Base-by-base conservation (phyloP, 2,888 invertebrate genomes). In the Ceramica pisi region DNA sequence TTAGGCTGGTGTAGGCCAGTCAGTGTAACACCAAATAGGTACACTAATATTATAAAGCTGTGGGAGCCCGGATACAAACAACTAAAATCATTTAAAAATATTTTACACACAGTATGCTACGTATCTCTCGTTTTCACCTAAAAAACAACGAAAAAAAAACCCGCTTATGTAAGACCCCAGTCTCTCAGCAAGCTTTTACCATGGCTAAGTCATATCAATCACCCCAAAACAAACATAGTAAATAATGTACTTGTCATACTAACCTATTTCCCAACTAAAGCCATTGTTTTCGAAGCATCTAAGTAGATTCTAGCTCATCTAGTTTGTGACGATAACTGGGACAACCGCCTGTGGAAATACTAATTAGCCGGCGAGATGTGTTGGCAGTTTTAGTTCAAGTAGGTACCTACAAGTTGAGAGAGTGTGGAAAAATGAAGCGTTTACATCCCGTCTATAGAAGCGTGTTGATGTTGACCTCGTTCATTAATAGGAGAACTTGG, bases 311-410 rank as follows among this genome's bases (percentile, higher is more conserved):
- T 67, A 80, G 62, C 50, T 69, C 81, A 64, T 56, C 82, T 84
- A 85, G 85, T 87, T 87, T 80, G 78, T 82, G 66, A 78, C 64
- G 66, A 82, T 85, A 85, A 82, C 82, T 86, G 53, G 80, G 60
- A 46, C 84, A 72, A 67, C 73, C 60, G 68, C 55, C 31, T 64
- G 21, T 71, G 53, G 77, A 73, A 78, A 71, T 77, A 77, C 78
- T 81, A 81, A 85, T 85, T 85, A 85, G 78, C 57, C 53, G n/a
- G 50, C 50, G 59, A 72, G 79, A 60, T 75, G 78, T 61, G 72
- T 63, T 53, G 44, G 61, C 41, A 59, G 70, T 64, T 80, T 63
- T 60, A 59, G 59, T 61, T 55, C 67, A 61, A 80, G 75, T 60
- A 48, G 26, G 67, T 50, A 50, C 31, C 31, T 31, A 31, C 31